Conservation (phyloP, 2,797 vertebrate species). For the Emydoidea blandingii region DNA sequence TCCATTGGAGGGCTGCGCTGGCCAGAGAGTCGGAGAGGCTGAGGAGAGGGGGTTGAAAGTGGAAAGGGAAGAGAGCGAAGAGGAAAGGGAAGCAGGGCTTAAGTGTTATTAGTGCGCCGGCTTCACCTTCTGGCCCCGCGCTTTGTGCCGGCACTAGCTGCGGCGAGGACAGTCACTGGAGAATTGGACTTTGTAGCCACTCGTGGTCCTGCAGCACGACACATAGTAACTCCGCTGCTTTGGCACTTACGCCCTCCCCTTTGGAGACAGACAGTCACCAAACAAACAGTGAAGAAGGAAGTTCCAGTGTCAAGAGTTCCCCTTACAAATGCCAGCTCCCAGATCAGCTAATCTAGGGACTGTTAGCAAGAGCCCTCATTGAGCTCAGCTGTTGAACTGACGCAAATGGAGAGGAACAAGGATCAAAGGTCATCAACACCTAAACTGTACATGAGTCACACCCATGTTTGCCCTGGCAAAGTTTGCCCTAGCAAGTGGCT, state of each 20-base stretch:
- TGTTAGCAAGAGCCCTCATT: too few species aligned
- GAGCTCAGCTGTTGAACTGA: neutral
- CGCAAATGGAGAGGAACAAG: neutral
- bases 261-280: neutral
- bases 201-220: neutral
- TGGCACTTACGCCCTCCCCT: neutral
- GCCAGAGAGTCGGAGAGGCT: neutral
- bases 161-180: too few species aligned
- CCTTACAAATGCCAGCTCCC: neutral
- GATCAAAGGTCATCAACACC: neutral
- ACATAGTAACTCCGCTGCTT: neutral
- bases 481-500: too few species aligned
- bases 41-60: neutral
- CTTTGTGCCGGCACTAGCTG: too few species aligned
- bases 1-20: neutral
- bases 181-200: too few species aligned
- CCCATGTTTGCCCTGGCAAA: too few species aligned
- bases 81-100: neutral
- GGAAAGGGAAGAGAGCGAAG: neutral
- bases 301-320: too few species aligned
- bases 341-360: neutral
- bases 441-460: neutral
- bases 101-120: too few species aligned
- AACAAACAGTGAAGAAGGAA: neutral
- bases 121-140: too few species aligned